Evolutionary conservation across 2,113 vertebrate genomes (phyloP).

Genomic region (Spheniscus mendiculus): DNA sequence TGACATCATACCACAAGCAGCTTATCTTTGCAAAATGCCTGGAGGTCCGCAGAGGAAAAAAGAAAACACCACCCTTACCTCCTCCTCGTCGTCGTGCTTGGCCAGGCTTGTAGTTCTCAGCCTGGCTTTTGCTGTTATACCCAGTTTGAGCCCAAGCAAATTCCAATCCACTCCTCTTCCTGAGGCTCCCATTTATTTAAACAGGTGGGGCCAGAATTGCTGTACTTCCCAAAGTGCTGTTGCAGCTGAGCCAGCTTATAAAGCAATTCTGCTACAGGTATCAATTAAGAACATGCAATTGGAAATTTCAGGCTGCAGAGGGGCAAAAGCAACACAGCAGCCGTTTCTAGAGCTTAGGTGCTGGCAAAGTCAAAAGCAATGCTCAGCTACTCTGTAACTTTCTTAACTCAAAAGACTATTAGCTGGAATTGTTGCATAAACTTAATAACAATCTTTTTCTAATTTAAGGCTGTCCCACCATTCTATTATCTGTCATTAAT

Average conservation of each 20-base stretch:
- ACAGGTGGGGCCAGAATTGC: background rate
- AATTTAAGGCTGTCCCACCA: background rate
- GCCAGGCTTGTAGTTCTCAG: background rate
- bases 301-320: background rate
- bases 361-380: background rate
- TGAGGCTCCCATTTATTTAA: conserved; percentile 39
- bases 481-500: conserved; percentile 55
- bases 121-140: background rate
- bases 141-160: background rate
- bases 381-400: background rate
- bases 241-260: conserved; percentile 20
- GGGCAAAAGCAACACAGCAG: background rate
- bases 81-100: background rate
- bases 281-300: background rate
- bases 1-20: background rate
- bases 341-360: background rate
- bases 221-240: background rate
- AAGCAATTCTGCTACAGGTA: background rate
- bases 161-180: conserved; percentile 14
- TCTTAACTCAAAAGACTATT: background rate
- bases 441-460: background rate
- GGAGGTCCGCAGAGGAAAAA: background rate
- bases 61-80: background rate
- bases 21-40: conserved; percentile 23
- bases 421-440: conserved; percentile 8